Evolutionary conservation across 2,888 invertebrate genomes (phyloP).

Genomic region (Scelioninae gen. 1): DNA sequence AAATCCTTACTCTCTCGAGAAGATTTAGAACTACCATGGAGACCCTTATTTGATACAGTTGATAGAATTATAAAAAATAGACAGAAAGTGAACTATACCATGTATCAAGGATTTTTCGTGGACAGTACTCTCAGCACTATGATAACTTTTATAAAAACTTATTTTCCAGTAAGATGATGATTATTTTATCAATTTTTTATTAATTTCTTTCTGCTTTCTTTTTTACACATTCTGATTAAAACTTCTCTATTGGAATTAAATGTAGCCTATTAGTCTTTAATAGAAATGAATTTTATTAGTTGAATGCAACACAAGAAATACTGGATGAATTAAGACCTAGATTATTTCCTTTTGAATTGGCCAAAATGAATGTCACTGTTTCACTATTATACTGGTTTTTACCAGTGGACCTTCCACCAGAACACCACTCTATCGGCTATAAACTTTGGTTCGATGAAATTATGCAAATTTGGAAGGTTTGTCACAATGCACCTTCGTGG

Average conservation of each 20-base stretch:
- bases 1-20: slow-evolving; percentile 90
- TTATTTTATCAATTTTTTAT: slow-evolving; percentile 2
- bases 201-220: slow-evolving; percentile 27
- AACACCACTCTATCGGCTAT: slow-evolving; percentile 88
- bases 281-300: slow-evolving; percentile 85
- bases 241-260: too few relatives aligned
- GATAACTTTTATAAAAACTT: slow-evolving; percentile 76
- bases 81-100: slow-evolving; percentile 86
- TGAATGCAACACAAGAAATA: slow-evolving; percentile 92
- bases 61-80: slow-evolving; percentile 86
- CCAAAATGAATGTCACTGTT: slow-evolving; percentile 85
- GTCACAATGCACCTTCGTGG: slow-evolving; percentile 89
- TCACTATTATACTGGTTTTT: slow-evolving; percentile 90
- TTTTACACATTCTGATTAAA: too few relatives aligned
- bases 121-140: slow-evolving; percentile 75
- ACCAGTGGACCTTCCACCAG: slow-evolving; percentile 89
- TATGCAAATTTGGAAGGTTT: slow-evolving; percentile 91
- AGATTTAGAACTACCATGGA: slow-evolving; percentile 93
- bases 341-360: slow-evolving; percentile 89
- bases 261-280: too few relatives aligned
- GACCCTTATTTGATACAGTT: slow-evolving; percentile 89
- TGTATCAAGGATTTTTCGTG: slow-evolving; percentile 85
- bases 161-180: slow-evolving; percentile 84
- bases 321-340: slow-evolving; percentile 92
- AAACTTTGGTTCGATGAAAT: slow-evolving; percentile 92